Evolutionary conservation across 2,113 vertebrate species (phyloP), one percentile per base, ranked within the genome.

Genomic region (Coryphaenoides rupestris): DNA sequence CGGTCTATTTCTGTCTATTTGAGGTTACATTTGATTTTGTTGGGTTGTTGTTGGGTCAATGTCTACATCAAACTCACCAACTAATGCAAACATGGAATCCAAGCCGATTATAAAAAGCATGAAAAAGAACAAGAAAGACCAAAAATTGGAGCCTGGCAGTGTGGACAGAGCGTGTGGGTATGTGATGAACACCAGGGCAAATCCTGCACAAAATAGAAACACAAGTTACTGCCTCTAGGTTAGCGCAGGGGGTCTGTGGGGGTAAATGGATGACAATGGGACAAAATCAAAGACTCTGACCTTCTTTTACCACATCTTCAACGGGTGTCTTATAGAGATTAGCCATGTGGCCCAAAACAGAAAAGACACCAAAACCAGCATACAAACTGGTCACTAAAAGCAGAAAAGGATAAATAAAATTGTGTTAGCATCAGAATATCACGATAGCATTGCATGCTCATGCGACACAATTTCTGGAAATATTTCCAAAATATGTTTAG

Each of bases 301-400:
- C 97, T 88, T 93, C 93, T 63, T 94, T 90, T 24, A 94, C 96
- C 0, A 98, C 95, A 57, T 98, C 90, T 0, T 89, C 88, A 45
- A 99, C 94, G 0, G 93, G 92, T 65, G 88, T 89, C 60, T 89
- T 23, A 0, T 93, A 94, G 74, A 91, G 47, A 1, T 92, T 88
- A 17, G 97, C 96, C 94, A 99, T 98, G 58, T 99, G 95, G 28
- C 96, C 97, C 86, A 99, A 67, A 72, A 99, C 90, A 61, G 96
- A 98, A 89, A 99, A 99, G 79, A 99, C 97, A 0, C 94, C 93
- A 85, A 98, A 99, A 19, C 97, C 97, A 45, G 96, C 96, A 58
- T n/a, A n/a, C n/a, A n/a, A n/a, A n/a, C n/a, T n/a, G n/a, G n/a
- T n/a, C n/a, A n/a, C n/a, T n/a, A n/a, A n/a, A n/a, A n/a, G n/a